Percentiles rank a stretch among this genome's conserved stretches.
phyloP scores from a whole-genome alignment of 2,113 vertebrate genomes.

The Taxidea taxus region DNA sequence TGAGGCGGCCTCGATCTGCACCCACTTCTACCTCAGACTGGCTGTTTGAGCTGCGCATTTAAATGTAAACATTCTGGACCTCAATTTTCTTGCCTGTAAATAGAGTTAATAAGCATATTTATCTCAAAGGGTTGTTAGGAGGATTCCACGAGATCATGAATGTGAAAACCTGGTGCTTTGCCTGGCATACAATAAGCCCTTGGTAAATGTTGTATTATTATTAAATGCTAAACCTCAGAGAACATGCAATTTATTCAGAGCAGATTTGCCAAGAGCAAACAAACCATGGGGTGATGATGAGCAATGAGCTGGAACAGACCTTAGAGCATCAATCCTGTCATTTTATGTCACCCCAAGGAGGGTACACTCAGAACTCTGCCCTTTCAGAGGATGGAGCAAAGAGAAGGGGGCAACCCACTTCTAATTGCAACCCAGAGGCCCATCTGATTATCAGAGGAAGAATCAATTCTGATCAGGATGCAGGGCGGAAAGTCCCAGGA shows the following conservation, averaged over 20 bases:
- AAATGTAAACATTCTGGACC: background rate
- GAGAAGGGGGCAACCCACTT: background rate
- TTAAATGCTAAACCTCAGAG: constrained; percentile 15
- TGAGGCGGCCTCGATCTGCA: background rate
- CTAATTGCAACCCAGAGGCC: background rate
- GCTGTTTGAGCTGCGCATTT: background rate
- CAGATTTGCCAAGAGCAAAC: constrained; percentile 2
- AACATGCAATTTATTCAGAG: constrained; percentile 3
- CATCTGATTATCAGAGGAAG: constrained; percentile 12
- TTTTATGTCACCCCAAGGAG: background rate
- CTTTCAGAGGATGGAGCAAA: background rate
- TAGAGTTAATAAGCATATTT: background rate
- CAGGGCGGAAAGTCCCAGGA: constrained; percentile 6
- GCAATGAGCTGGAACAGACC: constrained; percentile 12
- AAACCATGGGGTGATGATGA: background rate
- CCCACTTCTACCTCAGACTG: background rate
- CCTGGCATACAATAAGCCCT: background rate
- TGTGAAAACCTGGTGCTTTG: background rate
- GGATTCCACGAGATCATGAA: background rate
- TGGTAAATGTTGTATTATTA: constrained; percentile 19
- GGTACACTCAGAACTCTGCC: background rate
- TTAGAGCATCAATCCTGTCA: background rate
- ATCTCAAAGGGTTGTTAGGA: background rate
- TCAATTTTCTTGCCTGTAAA: background rate
- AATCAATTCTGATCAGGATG: background rate